Percentiles rank a stretch among this genome's conserved stretches.
Evolutionary conservation across 2,113 vertebrate species (phyloP).

Genomic region (Nematolebias whitei): DNA sequence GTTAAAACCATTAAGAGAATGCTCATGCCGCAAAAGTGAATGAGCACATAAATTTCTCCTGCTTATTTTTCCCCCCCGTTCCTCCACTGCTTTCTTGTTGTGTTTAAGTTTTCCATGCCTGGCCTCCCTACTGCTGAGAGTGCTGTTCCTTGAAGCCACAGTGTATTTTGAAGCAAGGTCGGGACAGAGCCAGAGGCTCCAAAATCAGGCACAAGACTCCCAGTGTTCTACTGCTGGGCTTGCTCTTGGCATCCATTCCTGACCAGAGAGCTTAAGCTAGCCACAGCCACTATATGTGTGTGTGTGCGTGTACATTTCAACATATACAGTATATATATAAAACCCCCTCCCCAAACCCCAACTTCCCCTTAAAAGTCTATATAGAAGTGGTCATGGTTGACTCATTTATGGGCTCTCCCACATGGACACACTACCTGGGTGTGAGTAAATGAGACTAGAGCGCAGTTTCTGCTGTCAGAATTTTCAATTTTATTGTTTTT

Average conservation of each 20-base stretch:
- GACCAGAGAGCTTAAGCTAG: conserved; percentile 74
- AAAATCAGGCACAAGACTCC: conserved; percentile 77
- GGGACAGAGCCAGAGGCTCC: conserved; percentile 76
- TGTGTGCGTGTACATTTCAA: conserved; percentile 37
- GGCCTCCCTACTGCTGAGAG: conserved; percentile 82
- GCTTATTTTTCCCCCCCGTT: conserved; percentile 23
- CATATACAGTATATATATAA: conserved; percentile 35
- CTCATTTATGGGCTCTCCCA: conserved; percentile 69
- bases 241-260: conserved; percentile 76
- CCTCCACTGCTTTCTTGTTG: conserved; percentile 64
- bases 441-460: conserved; percentile 57
- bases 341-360: conserved; percentile 25
- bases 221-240: conserved; percentile 75
- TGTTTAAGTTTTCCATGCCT: conserved; percentile 81
- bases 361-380: conserved; percentile 43
- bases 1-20: conserved; percentile 77
- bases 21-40: conserved; percentile 73
- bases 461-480: conserved; percentile 45
- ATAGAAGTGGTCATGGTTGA: conserved; percentile 68
- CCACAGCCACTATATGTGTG: conserved; percentile 64
- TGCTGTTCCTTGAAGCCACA: conserved; percentile 82
- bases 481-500: conserved; percentile 61
- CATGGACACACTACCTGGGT: conserved; percentile 53
- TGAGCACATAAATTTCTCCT: conserved; percentile 72
- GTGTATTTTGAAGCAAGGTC: conserved; percentile 83